Percentiles rank a stretch among this genome's conserved stretches.
Conservation (phyloP, 2,797 vertebrate genomes). For the Peromyscus eremicus region DNA sequence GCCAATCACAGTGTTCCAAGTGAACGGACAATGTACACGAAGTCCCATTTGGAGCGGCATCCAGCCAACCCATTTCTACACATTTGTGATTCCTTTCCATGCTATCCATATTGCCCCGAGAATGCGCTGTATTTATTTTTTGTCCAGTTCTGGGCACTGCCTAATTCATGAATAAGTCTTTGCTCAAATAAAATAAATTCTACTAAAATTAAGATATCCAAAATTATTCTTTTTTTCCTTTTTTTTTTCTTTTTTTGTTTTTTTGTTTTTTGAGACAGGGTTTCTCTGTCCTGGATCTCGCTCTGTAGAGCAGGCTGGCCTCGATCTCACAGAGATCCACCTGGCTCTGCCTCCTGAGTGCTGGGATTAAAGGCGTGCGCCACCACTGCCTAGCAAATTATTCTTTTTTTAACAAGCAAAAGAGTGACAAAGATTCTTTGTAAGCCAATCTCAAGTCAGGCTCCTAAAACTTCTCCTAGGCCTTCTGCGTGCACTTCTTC, state of each 20-base stretch:
- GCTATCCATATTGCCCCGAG: background rate
- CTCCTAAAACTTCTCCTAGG: background rate
- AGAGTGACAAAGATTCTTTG: background rate
- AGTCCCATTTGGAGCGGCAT: background rate
- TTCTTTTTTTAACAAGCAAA: background rate
- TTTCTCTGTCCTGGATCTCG: no score
- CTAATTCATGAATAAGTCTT: background rate
- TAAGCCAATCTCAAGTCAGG: background rate
- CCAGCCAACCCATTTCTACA: background rate
- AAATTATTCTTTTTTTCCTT: background rate
- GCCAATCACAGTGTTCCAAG: background rate
- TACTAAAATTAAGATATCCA: background rate
- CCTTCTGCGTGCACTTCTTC: background rate
- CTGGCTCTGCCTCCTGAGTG: no score
- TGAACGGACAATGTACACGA: background rate
- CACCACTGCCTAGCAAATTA: background rate
- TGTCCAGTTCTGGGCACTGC: background rate
- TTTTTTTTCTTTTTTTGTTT: background rate
- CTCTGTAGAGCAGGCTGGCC: no score
- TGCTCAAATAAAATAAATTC: background rate
- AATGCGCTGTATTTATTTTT: background rate
- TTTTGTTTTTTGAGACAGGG: no score
- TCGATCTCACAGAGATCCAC: no score
- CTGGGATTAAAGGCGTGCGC: no score
- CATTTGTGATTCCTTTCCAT: background rate